These are phyloP conservation scores for Drosophila melanica DNA, from an alignment of 1,140 invertebrate species.

Conservation along the genomic window DNA sequence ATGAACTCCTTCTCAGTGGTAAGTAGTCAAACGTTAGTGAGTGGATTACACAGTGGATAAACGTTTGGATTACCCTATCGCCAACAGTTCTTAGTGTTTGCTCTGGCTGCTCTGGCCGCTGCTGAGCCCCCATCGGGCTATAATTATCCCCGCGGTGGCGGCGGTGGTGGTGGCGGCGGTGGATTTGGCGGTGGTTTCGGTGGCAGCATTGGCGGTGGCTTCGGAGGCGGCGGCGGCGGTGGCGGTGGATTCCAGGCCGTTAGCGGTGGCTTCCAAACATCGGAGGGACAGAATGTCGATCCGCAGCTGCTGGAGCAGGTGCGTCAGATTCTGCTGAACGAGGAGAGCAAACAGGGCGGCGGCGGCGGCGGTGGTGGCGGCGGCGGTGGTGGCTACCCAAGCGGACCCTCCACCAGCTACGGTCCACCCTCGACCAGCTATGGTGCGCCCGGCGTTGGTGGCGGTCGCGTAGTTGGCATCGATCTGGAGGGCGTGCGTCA, in stretches of 20 bases:
- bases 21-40: constrained; percentile 51
- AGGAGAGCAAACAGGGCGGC: constrained; percentile 87
- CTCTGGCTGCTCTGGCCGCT: constrained; percentile 86
- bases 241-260: constrained; percentile 90
- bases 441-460: constrained; percentile 86
- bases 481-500: constrained; percentile 87
- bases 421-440: constrained; percentile 86
- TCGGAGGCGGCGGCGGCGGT: constrained; percentile 84
- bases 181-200: constrained; percentile 84
- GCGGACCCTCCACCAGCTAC: constrained; percentile 84
- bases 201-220: constrained; percentile 80
- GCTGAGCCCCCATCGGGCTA: constrained; percentile 88
- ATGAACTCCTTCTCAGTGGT: constrained; percentile 84
- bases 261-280: constrained; percentile 89
- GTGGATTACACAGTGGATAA: constrained; percentile 40
- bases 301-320: constrained; percentile 91
- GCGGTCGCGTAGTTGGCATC: constrained; percentile 87
- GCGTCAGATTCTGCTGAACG: constrained; percentile 91
- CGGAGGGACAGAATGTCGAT: constrained; percentile 91
- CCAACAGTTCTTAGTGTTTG: constrained; percentile 87
- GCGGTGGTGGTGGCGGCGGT: constrained; percentile 82
- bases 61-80: constrained; percentile 44
- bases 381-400: constrained; percentile 83
- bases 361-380: constrained; percentile 82
- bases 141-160: constrained; percentile 87